Evolutionary conservation across 2,888 invertebrate genomes (phyloP).

Genomic region (Ptilodon capucinus): DNA sequence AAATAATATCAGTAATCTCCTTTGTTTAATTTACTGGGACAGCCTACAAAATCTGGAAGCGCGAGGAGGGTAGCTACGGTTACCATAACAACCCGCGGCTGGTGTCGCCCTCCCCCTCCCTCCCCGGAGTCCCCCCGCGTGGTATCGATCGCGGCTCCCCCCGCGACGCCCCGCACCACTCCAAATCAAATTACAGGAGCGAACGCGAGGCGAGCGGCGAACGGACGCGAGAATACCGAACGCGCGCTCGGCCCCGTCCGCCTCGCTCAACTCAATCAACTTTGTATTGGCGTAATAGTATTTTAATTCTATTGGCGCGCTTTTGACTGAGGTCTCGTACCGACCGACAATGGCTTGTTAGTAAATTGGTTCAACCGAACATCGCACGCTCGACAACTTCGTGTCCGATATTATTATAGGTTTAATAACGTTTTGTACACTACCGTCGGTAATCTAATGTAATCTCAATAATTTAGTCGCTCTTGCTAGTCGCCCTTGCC

Average conservation of each 20-base stretch:
- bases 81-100: conserved; percentile 78
- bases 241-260: conserved; percentile 10
- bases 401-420: conserved; percentile 30
- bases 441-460: conserved; percentile 3
- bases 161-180: conserved; percentile 60
- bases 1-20: conserved; percentile 68
- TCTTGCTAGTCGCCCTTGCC: conserved; percentile 1
- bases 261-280: conserved; percentile 64
- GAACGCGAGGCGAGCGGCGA: conserved; percentile 13
- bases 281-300: conserved; percentile 78
- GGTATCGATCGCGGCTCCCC: conserved; percentile 35
- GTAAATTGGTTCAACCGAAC: conserved; percentile 58
- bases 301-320: conserved; percentile 79
- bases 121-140: conserved; percentile 40
- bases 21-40: conserved; percentile 79
- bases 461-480: conserved; percentile 8
- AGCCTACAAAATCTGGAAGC: conserved; percentile 77
- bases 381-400: conserved; percentile 5
- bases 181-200: conserved; percentile 81
- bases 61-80: conserved; percentile 76
- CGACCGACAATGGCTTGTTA: conserved; percentile 68
- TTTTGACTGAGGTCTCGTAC: conserved; percentile 68
- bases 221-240: conserved; percentile 15
- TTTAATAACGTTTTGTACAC: not conserved
- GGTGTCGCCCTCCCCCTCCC: conserved; percentile 47